Evolutionary conservation across 2,113 vertebrate genomes (phyloP).

Genomic region (Calypte anna): DNA sequence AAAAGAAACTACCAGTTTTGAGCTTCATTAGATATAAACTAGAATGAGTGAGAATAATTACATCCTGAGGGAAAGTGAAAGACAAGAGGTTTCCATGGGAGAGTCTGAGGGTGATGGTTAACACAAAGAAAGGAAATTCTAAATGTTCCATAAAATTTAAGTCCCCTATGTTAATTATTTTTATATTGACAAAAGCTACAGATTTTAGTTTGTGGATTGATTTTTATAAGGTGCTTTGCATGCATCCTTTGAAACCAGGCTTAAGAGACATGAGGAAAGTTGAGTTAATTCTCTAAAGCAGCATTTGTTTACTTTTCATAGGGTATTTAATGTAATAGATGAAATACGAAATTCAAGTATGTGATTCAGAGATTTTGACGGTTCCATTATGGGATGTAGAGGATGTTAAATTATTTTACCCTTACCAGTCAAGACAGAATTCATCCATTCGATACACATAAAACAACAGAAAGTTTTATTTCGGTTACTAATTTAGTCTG

Average conservation of each 20-base stretch:
- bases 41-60: background rate
- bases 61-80: background rate
- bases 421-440: background rate
- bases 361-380: background rate
- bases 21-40: background rate
- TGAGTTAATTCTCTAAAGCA: background rate
- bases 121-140: background rate
- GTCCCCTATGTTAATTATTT: background rate
- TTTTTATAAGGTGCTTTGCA: background rate
- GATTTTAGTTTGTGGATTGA: background rate
- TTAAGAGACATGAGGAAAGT: background rate
- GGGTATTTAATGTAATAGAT: background rate
- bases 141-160: background rate
- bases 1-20: background rate
- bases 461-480: background rate
- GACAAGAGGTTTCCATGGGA: fast-evolving
- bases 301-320: background rate
- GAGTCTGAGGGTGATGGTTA: background rate
- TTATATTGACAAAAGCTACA: background rate
- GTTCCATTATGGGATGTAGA: background rate
- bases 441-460: background rate
- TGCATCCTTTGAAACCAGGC: background rate
- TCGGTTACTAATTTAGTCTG: fast-evolving
- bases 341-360: background rate
- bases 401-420: background rate